phyloP scores from a whole-genome alignment of 2,888 invertebrate genomes.

The Phengaris alcon region DNA sequence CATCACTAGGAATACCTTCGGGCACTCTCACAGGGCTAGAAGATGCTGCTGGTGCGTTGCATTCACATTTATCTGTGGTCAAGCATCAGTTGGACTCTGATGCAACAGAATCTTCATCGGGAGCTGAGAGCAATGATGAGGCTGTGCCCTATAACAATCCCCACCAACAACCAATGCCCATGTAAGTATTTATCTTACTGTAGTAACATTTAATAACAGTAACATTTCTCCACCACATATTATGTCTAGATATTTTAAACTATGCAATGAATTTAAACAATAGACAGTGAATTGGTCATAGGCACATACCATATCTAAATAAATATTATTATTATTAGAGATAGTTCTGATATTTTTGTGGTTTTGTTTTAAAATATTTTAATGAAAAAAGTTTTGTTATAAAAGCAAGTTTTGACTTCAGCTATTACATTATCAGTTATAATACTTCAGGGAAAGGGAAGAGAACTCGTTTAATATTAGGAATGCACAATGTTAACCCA shows the following conservation, averaged over 20 bases:
- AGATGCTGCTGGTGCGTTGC: conserved; percentile 85
- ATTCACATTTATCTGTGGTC: conserved; percentile 85
- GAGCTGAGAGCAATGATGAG: conserved; percentile 96
- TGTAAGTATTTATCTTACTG: conserved; percentile 82
- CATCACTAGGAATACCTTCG: conserved; percentile 76
- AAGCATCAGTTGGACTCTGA: conserved; percentile 92
- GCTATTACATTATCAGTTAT: background rate
- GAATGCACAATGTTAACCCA: too few species aligned
- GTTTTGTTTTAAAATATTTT: background rate
- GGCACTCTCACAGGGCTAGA: conserved; percentile 85
- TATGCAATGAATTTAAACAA: too few species aligned
- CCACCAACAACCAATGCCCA: conserved; percentile 85
- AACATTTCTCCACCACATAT: background rate
- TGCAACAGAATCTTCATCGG: conserved; percentile 95
- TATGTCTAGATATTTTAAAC: background rate
- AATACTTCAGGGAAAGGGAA: background rate
- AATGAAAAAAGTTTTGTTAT: background rate
- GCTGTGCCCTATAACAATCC: conserved; percentile 88
- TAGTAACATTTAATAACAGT: background rate
- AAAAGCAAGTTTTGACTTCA: background rate
- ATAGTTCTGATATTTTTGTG: background rate
- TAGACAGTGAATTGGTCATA: background rate
- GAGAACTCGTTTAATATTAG: too few species aligned
- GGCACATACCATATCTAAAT: background rate
- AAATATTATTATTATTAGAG: background rate